Evolutionary conservation across 2,888 invertebrate genomes (phyloP), one percentile per base, ranked within the genome.

Genomic region (Steromphala cineraria): DNA sequence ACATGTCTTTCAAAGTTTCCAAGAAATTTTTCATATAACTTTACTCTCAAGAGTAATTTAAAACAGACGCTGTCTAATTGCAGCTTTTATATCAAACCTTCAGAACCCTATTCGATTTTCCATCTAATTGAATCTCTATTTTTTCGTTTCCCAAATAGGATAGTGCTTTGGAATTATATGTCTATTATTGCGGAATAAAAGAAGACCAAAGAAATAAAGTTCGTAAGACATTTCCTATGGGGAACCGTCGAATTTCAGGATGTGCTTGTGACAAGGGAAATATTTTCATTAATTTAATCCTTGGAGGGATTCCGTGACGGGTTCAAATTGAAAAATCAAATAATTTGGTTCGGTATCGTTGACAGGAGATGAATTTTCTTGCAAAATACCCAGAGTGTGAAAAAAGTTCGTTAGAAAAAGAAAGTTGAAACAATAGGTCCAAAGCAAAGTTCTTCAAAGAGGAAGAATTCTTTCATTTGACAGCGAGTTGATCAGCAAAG

Each of bases 381-480:
- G 62, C 24, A 62, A 62, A 62, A 62, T 62, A 62, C 28, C 62
- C 62, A 21, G 36, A 46, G 46, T 46, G 71, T 36, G 10, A 31
- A 71, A 71, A 71, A 71, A 36, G 71, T 71, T 71, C 36, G 71
- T 36, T 31, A 71, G 71, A 31, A 36, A 71, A 19, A 71, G 71
- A 71, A 71, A 15, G 15, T 71, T 71, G 71, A 36, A 71, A 71
- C 40, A 71, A 71, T 71, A 71, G 36, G 28, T 71, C 40, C 71
- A 62, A 36, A 36, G 71, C 28, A 40, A 36, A 40, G 28, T 71
- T 71, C 71, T 71, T 71, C 71, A 71, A 71, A 71, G 71, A n/a
- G 36, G 36, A 71, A 40, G 31, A 31, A 17, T 71, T 71, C 71
- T 71, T 71, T 71, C 71, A 71, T 71, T 71, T 71, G 71, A 71